These are phyloP conservation scores for Podarcis cretensis DNA, from an alignment of 2,113 vertebrate species.

Conservation along the genomic window DNA sequence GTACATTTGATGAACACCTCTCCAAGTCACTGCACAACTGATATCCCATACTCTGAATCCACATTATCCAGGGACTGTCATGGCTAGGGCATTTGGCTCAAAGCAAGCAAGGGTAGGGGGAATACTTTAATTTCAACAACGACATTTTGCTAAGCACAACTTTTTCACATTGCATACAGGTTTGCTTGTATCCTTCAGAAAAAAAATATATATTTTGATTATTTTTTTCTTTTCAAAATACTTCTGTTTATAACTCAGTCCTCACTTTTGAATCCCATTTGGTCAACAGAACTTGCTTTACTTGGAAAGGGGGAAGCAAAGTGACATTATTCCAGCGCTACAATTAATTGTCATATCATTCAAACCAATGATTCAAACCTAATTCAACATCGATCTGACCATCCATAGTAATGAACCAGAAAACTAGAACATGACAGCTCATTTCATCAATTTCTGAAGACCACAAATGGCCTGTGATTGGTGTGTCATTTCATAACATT, in stretches of 20 bases:
- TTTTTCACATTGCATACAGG: neutral
- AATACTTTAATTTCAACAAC: neutral
- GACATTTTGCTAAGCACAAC: neutral
- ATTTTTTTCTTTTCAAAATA: slow-evolving; percentile 12
- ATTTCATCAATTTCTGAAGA: neutral
- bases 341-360: neutral
- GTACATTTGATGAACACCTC: neutral
- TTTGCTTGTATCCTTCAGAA: neutral
- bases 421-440: neutral
- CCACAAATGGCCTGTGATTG: neutral
- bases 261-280: neutral
- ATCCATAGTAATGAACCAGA: neutral
- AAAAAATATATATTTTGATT: no score
- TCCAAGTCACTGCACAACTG: neutral
- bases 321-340: neutral
- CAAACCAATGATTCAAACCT: neutral
- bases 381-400: neutral
- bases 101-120: neutral
- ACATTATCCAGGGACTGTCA: neutral
- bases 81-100: neutral
- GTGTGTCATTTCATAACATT: neutral
- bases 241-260: neutral
- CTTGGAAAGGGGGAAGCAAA: neutral
- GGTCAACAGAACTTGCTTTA: neutral
- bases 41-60: neutral